Base-by-base conservation (phyloP, 2,888 invertebrate genomes). In the Hoplodrina ambigua region DNA sequence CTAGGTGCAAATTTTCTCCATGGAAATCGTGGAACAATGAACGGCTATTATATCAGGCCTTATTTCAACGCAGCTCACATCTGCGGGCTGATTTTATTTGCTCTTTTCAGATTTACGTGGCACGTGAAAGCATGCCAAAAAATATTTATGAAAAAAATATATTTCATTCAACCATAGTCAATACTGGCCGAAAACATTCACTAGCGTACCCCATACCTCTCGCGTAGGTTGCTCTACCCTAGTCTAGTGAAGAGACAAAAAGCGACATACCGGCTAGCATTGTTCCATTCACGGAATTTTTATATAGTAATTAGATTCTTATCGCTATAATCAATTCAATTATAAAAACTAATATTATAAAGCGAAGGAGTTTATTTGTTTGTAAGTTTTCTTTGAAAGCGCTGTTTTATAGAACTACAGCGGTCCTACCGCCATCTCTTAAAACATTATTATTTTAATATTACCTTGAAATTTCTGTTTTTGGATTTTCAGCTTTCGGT, bases 171-270 rank as follows among this genome's bases (percentile, higher is more conserved):
- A 53, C 41, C 20, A 44, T 44, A 73, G 58, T 69, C 58, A 69
- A 62, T 72, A 52, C 49, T 46, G 37, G 46, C 46, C 19, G 55
- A 62, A 50, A 30, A 62, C 65, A 50, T 78, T 69, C 54, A 41
- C 20, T 66, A 50, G 63, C 62, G 65, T 44, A 37, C 46, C 49
- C 41, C 50, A 55, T 61, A 52, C n/a, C 65, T 44, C 53, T 60
- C 66, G 65, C 53, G 44, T 20, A 11, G 57, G 19, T 19, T 64
- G 41, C 11, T 63, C 37, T 55, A 60, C 37, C 41, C 33, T 46
- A 54, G 46, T 44, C 19, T 54, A 53, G 30, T 4, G 19, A 49
- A 15, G 46, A 57, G 30, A 25, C 46, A 76, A 70, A 64, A 61
- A 13, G 13, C 2, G 46, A n/a, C 56, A 52, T 53, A 25, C 56